phyloP scores from a whole-genome alignment of 2,888 invertebrate species.

The Meteorus colon region DNA sequence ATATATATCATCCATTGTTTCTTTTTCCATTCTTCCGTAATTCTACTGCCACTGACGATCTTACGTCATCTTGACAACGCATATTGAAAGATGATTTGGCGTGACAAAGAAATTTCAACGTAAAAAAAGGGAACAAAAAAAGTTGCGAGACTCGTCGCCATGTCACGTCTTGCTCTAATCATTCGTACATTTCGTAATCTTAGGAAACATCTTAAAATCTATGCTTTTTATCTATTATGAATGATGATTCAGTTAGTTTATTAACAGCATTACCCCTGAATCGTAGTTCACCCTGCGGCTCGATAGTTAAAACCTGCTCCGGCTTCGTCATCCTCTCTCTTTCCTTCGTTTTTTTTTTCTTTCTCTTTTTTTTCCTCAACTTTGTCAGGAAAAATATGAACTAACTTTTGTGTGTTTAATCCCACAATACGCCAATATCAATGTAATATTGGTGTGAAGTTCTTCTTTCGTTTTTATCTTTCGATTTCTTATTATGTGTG shows the following conservation, averaged over 20 bases:
- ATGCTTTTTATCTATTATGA: background rate
- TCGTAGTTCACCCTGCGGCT: constrained; percentile 90
- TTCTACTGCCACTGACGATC: constrained; percentile 35
- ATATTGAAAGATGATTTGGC: constrained; percentile 35
- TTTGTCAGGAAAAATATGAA: constrained; percentile 16
- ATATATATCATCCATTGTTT: constrained; percentile 5
- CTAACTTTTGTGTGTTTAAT: constrained; percentile 21
- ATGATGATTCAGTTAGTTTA: background rate
- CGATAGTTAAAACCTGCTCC: constrained; percentile 89
- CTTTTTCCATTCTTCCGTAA: background rate
- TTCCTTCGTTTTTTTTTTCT: background rate
- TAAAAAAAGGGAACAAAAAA: background rate
- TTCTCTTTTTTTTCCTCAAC: constrained; percentile 18
- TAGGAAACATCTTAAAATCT: background rate
- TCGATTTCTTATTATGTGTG: no score
- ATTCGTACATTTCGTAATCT: background rate
- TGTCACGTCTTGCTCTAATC: constrained; percentile 30
- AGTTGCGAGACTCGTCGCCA: constrained; percentile 22
- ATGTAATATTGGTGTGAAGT: constrained; percentile 13
- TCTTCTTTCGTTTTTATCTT: background rate
- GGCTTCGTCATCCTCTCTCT: constrained; percentile 78
- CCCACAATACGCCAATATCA: background rate
- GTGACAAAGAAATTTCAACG: background rate
- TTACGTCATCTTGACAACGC: constrained; percentile 53
- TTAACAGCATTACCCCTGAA: constrained; percentile 84